phyloP scores from a whole-genome alignment of 2,888 invertebrate species.

The Campoplex capitator region DNA sequence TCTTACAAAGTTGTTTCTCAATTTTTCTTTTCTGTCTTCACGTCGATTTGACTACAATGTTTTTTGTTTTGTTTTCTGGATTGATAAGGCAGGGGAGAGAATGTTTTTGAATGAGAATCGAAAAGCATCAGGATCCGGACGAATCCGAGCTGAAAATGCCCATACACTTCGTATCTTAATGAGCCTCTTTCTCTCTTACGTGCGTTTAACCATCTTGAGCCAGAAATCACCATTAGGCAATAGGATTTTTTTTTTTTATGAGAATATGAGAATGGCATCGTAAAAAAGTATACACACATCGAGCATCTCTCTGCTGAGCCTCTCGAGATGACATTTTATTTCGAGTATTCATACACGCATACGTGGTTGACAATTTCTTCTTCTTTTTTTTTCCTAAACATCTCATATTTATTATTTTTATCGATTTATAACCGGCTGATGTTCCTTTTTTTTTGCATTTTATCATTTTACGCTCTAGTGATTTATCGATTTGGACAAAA shows the following conservation, averaged over 20 bases:
- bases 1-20: not conserved
- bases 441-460: not conserved
- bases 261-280: constrained; percentile 26
- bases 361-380: not conserved
- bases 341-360: not conserved
- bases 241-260: constrained; percentile 17
- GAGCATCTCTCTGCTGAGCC: not conserved
- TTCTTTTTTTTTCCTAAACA: not conserved
- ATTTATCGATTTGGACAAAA: not conserved
- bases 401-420: constrained; percentile 6
- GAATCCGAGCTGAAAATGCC: not conserved
- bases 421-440: not conserved
- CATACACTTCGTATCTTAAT: not conserved
- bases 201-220: constrained; percentile 21
- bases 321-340: constrained; percentile 20
- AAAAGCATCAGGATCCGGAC: not conserved
- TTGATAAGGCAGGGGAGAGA: not conserved
- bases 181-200: not conserved
- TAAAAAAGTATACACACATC: constrained; percentile 16
- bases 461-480: not conserved
- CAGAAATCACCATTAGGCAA: constrained; percentile 45
- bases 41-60: not conserved
- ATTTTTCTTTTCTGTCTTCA: not conserved
- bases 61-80: not conserved
- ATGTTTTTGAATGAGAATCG: not conserved